phyloP scores from a whole-genome alignment of 2,888 invertebrate genomes.

The Xylophagus ater region DNA sequence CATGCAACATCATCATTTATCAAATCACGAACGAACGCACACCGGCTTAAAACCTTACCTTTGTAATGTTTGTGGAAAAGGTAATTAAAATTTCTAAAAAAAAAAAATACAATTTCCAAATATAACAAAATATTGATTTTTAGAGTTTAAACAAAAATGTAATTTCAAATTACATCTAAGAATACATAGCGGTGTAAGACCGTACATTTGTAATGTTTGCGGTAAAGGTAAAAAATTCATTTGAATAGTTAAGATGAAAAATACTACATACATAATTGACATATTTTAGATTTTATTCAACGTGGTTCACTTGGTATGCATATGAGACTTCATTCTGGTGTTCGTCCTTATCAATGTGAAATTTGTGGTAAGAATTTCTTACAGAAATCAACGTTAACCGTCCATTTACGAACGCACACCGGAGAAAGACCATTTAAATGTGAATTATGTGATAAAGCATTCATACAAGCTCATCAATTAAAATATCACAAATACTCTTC shows the following conservation, averaged over 20 bases:
- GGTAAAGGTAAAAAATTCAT: constrained; percentile 12
- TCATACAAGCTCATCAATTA: constrained; percentile 16
- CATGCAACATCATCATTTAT: constrained; percentile 16
- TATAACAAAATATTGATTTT: not conserved
- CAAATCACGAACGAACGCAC: constrained; percentile 17
- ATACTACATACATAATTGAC: not conserved
- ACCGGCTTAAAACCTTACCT: constrained; percentile 15
- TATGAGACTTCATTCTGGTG: constrained; percentile 16
- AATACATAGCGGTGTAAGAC: constrained; percentile 15
- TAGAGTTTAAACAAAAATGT: constrained; percentile 16
- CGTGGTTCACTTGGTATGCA: constrained; percentile 17
- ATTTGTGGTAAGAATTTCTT: constrained; percentile 18
- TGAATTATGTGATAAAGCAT: constrained; percentile 14
- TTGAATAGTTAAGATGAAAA: not conserved
- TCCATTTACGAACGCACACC: constrained; percentile 17
- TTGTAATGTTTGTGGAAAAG: constrained; percentile 18
- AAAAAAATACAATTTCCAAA: not conserved
- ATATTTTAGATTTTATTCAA: constrained; percentile 14
- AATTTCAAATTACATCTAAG: constrained; percentile 17
- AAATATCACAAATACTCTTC: constrained; percentile 16
- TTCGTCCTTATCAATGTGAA: constrained; percentile 18
- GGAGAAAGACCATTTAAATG: constrained; percentile 18
- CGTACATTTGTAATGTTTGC: constrained; percentile 16
- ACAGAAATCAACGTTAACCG: constrained; percentile 17
- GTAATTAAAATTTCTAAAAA: constrained; percentile 1